Evolutionary conservation across 2,888 invertebrate species (phyloP), one percentile per base, ranked within the genome.

Genomic region (Cybosia mesomella): DNA sequence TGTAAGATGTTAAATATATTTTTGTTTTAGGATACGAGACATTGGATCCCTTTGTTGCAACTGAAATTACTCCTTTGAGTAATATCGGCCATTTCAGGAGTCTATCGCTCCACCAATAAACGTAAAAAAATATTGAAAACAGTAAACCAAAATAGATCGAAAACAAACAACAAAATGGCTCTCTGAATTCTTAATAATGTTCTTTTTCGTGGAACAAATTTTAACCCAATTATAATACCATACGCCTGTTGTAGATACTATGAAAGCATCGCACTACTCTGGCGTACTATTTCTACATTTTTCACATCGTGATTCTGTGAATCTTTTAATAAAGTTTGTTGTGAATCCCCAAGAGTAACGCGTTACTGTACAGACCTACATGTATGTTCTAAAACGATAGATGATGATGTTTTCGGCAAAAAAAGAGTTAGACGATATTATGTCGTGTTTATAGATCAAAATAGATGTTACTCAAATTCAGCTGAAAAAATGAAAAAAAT

Each of bases 351-450:
- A 18, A 49, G n/a, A 49, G n/a, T 49, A n/a, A 49, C 49, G 49
- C 8, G 49, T 13, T 15, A 34, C n/a, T 5, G 36, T 7, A 18
- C n/a, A n/a, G n/a, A n/a, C n/a, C n/a, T 43, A 43, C 43, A 49
- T n/a, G n/a, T n/a, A 49, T 49, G 24, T 36, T 53, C 59, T 36
- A 36, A 58, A 58, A 15, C 49, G 32, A 62, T 24, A 49, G 21
- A 58, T 58, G 67, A 67, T 62, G 62, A 67, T 58, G 63, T 43
- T 62, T 54, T 54, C 24, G 53, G 53, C 15, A 24, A 28, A 36
- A 57, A 34, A 58, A 28, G n/a, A 34, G 32, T 28, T 21, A 39
- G 15, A 39, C 39, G 24, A 32, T 11, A 10, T 54, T 15, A 7
- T 15, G 43, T 43, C 36, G 39, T 58, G 62, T 62, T 62, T 66